Base-by-base conservation (phyloP, 2,888 invertebrate genomes). In the Anagyrus pseudococci region DNA sequence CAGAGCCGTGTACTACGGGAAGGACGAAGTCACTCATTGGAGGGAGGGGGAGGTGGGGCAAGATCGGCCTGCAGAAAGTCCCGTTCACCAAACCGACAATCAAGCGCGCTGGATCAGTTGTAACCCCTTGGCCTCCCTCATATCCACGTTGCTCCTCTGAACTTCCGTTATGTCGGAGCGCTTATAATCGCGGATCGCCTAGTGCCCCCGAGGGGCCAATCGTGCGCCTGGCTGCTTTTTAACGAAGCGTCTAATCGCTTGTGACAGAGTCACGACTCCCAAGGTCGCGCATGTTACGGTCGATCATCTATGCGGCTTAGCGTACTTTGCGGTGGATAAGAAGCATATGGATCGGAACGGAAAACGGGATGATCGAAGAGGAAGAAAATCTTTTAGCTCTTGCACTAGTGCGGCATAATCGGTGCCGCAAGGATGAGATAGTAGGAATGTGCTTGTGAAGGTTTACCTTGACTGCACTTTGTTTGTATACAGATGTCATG, bases 241-340 rank as follows among this genome's bases (percentile, higher is more conserved):
- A 68, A 69, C 58, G 68, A 66, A 66, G 54, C 56, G 57, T 61
- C 70, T 69, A 71, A 70, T 73, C 69, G 66, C 46, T 62, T 60
- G 54, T 65, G 64, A 67, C 67, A 62, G 52, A 67, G 69, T 71
- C 71, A 69, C 71, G 69, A 67, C 68, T 67, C 55, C 58, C 71
- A 72, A 73, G 73, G 74, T 66, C 70, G 65, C 56, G 44, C n/a
- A 33, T 26, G 67, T 68, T 69, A 63, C 67, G 67, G 10, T 44
- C 22, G 20, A 44, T 17, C 20, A n/a, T n/a, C n/a, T n/a, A n/a
- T n/a, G n/a, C n/a, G n/a, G n/a, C n/a, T n/a, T n/a, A n/a, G n/a
- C n/a, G n/a, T n/a, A n/a, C n/a, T n/a, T n/a, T 19, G 44, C 19
- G 6, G 19, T 19, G 29, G 10, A 4, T 10, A 10, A 4, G 29